Evolutionary conservation across 2,113 vertebrate species (phyloP).

Genomic region (Percina caprodes): DNA sequence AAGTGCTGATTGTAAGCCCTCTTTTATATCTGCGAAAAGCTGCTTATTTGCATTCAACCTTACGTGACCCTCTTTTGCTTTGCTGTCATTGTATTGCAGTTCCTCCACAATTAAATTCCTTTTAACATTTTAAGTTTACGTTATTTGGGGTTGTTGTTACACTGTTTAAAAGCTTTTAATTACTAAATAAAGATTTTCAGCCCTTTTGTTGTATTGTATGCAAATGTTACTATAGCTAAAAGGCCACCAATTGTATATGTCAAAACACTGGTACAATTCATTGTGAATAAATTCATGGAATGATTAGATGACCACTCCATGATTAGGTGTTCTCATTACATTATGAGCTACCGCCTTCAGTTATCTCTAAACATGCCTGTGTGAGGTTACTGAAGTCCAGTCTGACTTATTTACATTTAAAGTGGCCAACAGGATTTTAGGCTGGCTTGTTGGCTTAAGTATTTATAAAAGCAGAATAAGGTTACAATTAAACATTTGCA

Average conservation of each 20-base stretch:
- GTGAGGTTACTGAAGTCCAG: slow-evolving; percentile 26
- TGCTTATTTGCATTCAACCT: slow-evolving; percentile 3
- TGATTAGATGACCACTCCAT: not conserved
- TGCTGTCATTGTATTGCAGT: not conserved
- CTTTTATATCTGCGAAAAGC: slow-evolving; percentile 18
- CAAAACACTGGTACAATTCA: not conserved
- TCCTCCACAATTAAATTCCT: not conserved
- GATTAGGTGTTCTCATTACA: slow-evolving; percentile 26
- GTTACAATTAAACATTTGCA: slow-evolving; percentile 8
- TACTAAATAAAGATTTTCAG: not conserved
- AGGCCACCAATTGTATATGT: slow-evolving; percentile 1
- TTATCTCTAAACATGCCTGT: not conserved
- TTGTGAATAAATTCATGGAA: not conserved
- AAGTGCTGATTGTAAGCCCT: not conserved
- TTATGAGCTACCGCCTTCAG: not conserved
- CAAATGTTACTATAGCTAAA: not conserved
- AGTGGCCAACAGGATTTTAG: slow-evolving; percentile 22
- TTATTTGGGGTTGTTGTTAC: not conserved
- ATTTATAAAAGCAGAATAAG: slow-evolving; percentile 20
- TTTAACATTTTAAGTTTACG: not conserved
- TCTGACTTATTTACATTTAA: slow-evolving; percentile 53
- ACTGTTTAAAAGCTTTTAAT: not conserved
- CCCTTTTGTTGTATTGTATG: not conserved
- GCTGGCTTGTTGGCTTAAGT: slow-evolving; percentile 12
- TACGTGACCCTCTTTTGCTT: not conserved